Percentiles rank a stretch among this genome's conserved stretches.
These are phyloP conservation scores for Podarcis siculus DNA, from an alignment of 2,797 vertebrate species.

Conservation along the genomic window DNA sequence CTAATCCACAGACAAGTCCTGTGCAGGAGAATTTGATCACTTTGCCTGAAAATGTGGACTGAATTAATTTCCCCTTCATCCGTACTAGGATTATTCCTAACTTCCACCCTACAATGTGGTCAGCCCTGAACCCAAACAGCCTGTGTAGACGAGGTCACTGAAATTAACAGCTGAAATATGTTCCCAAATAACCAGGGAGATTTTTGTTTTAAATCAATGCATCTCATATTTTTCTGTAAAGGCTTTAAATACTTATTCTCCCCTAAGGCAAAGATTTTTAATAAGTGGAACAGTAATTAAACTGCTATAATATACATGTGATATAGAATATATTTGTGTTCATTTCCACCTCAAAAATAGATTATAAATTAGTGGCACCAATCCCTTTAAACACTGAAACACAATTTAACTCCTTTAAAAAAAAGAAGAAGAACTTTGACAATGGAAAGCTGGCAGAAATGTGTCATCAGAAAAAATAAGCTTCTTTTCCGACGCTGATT, in stretches of 20 bases:
- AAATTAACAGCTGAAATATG: too few relatives aligned
- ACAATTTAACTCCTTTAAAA: background rate
- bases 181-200: background rate
- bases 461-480: conserved; percentile 15
- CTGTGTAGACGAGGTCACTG: too few relatives aligned
- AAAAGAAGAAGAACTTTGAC: background rate
- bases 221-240: background rate
- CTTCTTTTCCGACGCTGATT: conserved; percentile 29
- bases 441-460: conserved; percentile 24
- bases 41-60: too few relatives aligned
- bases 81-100: background rate
- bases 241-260: background rate
- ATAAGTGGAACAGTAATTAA: conserved; percentile 11
- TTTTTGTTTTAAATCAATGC: conserved; percentile 7
- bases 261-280: background rate
- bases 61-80: too few relatives aligned
- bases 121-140: background rate
- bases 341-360: conserved; percentile 1
- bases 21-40: too few relatives aligned
- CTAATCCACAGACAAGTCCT: too few relatives aligned
- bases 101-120: too few relatives aligned
- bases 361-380: conserved; percentile 33
- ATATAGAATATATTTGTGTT: conserved; percentile 4
- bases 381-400: conserved; percentile 24
- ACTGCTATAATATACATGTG: conserved; percentile 5